Evolutionary conservation across 2,888 invertebrate species (phyloP).

Genomic region (Dinocampus coccinellae): DNA sequence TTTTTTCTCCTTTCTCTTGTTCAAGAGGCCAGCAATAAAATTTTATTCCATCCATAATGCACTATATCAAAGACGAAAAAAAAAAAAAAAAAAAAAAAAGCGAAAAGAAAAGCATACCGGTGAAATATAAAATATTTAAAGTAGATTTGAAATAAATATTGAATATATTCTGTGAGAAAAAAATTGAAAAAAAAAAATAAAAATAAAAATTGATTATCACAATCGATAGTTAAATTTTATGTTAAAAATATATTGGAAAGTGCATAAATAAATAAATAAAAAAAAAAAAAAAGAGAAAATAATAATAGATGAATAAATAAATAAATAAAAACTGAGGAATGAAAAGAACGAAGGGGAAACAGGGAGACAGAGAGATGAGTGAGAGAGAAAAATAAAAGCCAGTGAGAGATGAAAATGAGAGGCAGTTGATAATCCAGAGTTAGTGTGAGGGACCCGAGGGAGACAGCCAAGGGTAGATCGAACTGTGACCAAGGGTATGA

Average conservation of each 20-base stretch:
- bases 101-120: too few species aligned
- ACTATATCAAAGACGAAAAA: too few species aligned
- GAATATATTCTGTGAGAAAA: too few species aligned
- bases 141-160: too few species aligned
- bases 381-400: slow-evolving; percentile 31
- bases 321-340: neutral
- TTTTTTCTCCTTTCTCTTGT: neutral
- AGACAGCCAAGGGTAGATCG: slow-evolving; percentile 42
- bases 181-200: too few species aligned
- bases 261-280: too few species aligned
- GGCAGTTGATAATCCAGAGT: slow-evolving; percentile 57
- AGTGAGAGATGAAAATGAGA: slow-evolving; percentile 19
- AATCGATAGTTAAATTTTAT: too few species aligned
- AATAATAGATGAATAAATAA: neutral
- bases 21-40: neutral
- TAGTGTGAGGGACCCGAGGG: slow-evolving; percentile 40
- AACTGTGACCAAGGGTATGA: slow-evolving; percentile 52
- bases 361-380: slow-evolving; percentile 5
- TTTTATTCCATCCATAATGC: too few species aligned
- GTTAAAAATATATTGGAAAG: too few species aligned
- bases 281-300: neutral
- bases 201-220: too few species aligned
- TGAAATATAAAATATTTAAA: too few species aligned
- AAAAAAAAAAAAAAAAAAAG: too few species aligned
- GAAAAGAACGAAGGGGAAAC: neutral